phyloP scores from a whole-genome alignment of 2,888 invertebrate species.

The Ariolimax columbianus region DNA sequence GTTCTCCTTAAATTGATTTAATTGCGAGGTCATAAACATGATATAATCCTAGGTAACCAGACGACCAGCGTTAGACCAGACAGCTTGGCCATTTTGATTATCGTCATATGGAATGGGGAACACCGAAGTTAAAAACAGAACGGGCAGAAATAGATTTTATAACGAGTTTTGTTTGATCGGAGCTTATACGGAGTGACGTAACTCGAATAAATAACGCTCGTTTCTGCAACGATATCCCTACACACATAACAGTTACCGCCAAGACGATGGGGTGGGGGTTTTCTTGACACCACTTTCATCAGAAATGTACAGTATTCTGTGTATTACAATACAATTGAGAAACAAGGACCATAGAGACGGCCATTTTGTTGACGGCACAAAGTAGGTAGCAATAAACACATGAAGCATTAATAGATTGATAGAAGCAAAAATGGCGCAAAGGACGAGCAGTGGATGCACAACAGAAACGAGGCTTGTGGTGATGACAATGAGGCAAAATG shows the following conservation, averaged over 20 bases:
- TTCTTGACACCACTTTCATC: neutral
- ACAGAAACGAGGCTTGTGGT: too few relatives aligned
- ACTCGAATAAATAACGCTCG: neutral
- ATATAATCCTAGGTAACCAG: constrained; percentile 8
- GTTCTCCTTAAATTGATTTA: neutral
- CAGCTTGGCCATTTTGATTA: neutral
- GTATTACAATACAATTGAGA: too few relatives aligned
- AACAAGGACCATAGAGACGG: too few relatives aligned
- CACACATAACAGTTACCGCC: neutral
- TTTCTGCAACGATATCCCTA: neutral
- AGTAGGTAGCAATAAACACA: too few relatives aligned
- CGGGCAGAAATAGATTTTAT: neutral
- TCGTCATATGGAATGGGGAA: neutral
- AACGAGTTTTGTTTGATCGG: neutral
- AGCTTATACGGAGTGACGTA: neutral
- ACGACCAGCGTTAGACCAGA: neutral
- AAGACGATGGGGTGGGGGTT: neutral
- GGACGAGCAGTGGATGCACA: too few relatives aligned
- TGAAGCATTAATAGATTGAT: too few relatives aligned
- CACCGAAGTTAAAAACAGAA: neutral
- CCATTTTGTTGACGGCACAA: too few relatives aligned
- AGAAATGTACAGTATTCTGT: too few relatives aligned
- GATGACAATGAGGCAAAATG: too few relatives aligned
- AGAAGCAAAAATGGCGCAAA: too few relatives aligned
- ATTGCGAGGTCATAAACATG: constrained; percentile 11